Conservation (phyloP, 2,888 invertebrate genomes). For the Stenoptilia bipunctidactyla region DNA sequence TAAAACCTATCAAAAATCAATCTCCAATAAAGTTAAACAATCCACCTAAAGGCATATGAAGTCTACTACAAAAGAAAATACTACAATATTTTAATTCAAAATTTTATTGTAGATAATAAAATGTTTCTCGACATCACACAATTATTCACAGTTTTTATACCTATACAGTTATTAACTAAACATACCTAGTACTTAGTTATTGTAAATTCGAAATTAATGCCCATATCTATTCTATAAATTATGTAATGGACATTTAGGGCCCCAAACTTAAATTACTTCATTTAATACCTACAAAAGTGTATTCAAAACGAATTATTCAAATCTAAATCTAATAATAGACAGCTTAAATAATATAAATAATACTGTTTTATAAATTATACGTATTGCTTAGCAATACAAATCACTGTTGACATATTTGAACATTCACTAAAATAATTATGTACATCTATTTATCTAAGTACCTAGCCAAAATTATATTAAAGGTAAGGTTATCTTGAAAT, state of each 20-base stretch:
- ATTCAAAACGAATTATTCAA: too few relatives aligned
- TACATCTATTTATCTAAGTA: too few relatives aligned
- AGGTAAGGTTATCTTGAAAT: too few relatives aligned
- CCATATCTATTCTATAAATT: slow-evolving; percentile 13
- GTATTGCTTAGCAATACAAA: slow-evolving; percentile 26
- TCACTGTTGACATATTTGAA: too few relatives aligned
- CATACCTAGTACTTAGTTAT: slow-evolving; percentile 46
- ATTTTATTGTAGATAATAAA: slow-evolving; percentile 45
- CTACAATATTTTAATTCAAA: slow-evolving; percentile 49
- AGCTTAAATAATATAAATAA: slow-evolving; percentile 9
- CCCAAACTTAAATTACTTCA: too few relatives aligned
- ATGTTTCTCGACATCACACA: slow-evolving; percentile 60
- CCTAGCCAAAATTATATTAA: too few relatives aligned
- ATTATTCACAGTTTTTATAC: slow-evolving; percentile 49
- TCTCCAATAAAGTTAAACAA: too few relatives aligned
- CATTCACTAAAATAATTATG: too few relatives aligned
- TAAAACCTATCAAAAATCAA: too few relatives aligned
- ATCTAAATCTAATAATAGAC: too few relatives aligned
- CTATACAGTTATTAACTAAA: slow-evolving; percentile 32
- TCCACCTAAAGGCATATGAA: too few relatives aligned
- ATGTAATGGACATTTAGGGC: slow-evolving; percentile 4
- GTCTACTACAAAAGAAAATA: background rate
- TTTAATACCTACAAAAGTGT: too few relatives aligned
- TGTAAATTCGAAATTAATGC: slow-evolving; percentile 62
- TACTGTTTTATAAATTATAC: slow-evolving; percentile 19